These are phyloP conservation scores for Hydractinia echinata DNA, from an alignment of 30 jellyfish, hydroid and myxozoan species.

Conservation along the genomic window DNA sequence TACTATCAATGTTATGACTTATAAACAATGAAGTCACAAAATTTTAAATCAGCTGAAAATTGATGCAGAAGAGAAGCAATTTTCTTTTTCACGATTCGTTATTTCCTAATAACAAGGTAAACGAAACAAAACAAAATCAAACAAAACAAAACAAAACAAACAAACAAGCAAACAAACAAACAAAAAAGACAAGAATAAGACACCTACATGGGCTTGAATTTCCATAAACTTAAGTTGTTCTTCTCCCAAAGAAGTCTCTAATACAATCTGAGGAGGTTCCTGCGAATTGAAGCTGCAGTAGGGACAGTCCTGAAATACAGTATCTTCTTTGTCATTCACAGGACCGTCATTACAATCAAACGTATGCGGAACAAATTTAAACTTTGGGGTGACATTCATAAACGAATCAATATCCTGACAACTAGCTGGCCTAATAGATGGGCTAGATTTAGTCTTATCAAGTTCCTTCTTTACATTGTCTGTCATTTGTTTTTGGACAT, in stretches of 20 bases:
- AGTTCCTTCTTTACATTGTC: constrained; percentile 15
- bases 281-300: constrained; percentile 48
- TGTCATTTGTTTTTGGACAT: not conserved
- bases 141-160: too few relatives aligned
- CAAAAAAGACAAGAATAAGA: too few relatives aligned
- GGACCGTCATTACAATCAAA: not conserved
- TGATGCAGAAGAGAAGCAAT: too few relatives aligned
- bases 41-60: too few relatives aligned
- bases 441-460: constrained; percentile 14
- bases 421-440: not conserved
- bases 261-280: constrained; percentile 20
- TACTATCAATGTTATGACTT: too few relatives aligned
- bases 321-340: not conserved
- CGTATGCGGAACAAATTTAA: not conserved
- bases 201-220: constrained; percentile 83
- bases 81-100: too few relatives aligned
- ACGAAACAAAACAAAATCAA: too few relatives aligned
- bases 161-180: too few relatives aligned
- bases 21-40: too few relatives aligned
- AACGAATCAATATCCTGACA: constrained; percentile 20
- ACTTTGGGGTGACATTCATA: constrained; percentile 26
- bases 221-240: constrained; percentile 61
- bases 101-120: too few relatives aligned
- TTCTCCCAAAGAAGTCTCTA: constrained; percentile 42
- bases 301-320: constrained; percentile 22